Percentiles rank a stretch among this genome's conserved stretches.
Conservation (phyloP, 2,888 invertebrate genomes). For the Steromphala cineraria region DNA sequence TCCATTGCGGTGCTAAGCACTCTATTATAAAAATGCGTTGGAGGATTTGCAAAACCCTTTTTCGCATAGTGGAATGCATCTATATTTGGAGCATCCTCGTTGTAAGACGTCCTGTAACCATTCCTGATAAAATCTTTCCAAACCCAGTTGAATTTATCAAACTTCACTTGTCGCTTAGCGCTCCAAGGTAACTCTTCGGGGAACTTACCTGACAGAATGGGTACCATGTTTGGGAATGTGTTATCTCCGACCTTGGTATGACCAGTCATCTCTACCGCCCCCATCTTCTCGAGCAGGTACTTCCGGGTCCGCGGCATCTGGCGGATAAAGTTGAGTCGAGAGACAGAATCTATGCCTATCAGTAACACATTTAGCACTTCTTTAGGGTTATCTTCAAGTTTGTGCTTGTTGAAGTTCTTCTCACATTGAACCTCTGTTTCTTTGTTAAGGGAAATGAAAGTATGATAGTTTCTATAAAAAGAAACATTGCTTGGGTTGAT, state of each 20-base stretch:
- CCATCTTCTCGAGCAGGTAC: no score
- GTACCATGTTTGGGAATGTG: constrained; percentile 91
- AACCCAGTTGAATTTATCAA: constrained; percentile 81
- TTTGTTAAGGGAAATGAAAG: constrained; percentile 32
- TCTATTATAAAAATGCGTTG: constrained; percentile 89
- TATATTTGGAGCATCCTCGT: constrained; percentile 86
- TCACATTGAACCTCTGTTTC: neutral
- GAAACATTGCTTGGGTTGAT: constrained; percentile 33
- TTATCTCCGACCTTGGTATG: constrained; percentile 96
- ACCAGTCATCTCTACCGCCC: constrained; percentile 87
- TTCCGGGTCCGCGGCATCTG: no score
- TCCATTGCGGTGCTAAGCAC: constrained; percentile 81
- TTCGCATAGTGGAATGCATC: constrained; percentile 87
- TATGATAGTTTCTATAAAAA: constrained; percentile 52
- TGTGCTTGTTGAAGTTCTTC: neutral
- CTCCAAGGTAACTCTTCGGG: constrained; percentile 30
- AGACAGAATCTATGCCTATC: no score
- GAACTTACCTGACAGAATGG: constrained; percentile 79
- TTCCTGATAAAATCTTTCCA: constrained; percentile 86
- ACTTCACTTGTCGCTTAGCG: neutral
- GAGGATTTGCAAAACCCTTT: constrained; percentile 82
- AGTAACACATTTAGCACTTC: constrained; percentile 81
- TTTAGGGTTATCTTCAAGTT: neutral
- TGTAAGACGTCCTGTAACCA: no score
- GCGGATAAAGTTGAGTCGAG: no score